Base-by-base conservation (phyloP, 2,888 invertebrate genomes). In the Drosophila percnosoma region DNA sequence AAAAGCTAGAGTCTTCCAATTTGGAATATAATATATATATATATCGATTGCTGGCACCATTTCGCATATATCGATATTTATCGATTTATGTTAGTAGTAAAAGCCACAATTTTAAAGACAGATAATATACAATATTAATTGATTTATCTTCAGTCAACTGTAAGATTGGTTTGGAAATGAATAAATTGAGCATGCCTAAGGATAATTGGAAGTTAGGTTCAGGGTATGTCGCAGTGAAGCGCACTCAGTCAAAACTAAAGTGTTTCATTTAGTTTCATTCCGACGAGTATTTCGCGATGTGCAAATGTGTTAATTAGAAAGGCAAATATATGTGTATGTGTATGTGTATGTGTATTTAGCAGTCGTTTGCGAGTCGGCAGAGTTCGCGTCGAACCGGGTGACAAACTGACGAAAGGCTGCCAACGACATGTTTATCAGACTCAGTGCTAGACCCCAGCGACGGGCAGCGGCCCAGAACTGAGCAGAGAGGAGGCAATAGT, bases 401-500 rank as follows among this genome's bases (percentile, higher is more conserved):
- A 71, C 80, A 80, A 80, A 60, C 33, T 80, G 78, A 75, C 78
- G 80, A 78, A 79, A 71, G 80, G 64, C 80, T 75, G 77, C 34
- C 71, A 67, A 54, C 64, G 60, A 62, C 27, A 54, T 45, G 70
- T 68, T 78, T 78, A 78, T 78, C 78, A 78, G 53, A 34, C 61
- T 36, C 42, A 51, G 18, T 27, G 58, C 40, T 42, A 42, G 48
- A 24, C 31, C 11, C 29, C 24, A 24, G 15, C 45, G 24, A 24
- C 45, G 24, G 24, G 45, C 45, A 24, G 4, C 45, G 24, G 21
- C 40, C n/a, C 40, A 48, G 27, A 52, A 7, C 51, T 29, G 36
- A 48, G n/a, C 27, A 59, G 21, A 57, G 51, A 40, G 34, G 59
- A 42, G 60, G 60, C 29, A 42, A 7, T 42, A 57, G 51, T 55